Percentiles rank a stretch among this genome's conserved stretches.
Conservation (phyloP, 2,888 invertebrate species). For the Ceriagrion tenellum region DNA sequence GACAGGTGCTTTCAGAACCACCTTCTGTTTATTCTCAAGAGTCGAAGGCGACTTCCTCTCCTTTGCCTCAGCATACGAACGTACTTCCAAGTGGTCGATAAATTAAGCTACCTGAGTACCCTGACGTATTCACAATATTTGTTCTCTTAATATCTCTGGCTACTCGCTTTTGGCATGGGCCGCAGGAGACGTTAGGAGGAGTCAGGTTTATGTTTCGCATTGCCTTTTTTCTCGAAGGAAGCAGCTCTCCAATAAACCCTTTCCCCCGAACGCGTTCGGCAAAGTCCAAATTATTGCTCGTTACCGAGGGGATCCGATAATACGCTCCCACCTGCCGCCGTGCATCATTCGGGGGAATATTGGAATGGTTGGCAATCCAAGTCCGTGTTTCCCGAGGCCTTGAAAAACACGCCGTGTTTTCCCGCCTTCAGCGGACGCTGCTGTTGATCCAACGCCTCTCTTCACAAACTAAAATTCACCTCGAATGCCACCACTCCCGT, state of each 20-base stretch:
- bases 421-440: not conserved
- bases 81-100: not conserved
- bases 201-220: not conserved
- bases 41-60: not conserved
- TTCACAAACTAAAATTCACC: not conserved
- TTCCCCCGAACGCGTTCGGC: not conserved
- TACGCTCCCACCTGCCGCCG: conserved; percentile 8
- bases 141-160: not conserved
- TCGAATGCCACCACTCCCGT: not conserved
- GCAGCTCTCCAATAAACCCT: not conserved
- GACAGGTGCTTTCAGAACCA: not conserved
- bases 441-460: not conserved
- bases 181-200: not conserved
- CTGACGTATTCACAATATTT: not conserved
- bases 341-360: not conserved
- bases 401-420: not conserved
- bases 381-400: not conserved
- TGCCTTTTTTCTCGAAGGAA: not conserved
- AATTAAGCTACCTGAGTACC: not conserved
- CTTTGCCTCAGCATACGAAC: not conserved
- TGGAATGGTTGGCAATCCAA: not conserved
- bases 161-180: not conserved
- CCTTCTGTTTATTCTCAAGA: not conserved
- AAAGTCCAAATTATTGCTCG: conserved; percentile 23
- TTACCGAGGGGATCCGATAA: conserved; percentile 7